Base-by-base conservation (phyloP, 2,797 vertebrate genomes). In the Gymnoscopelus microlampas region DNA sequence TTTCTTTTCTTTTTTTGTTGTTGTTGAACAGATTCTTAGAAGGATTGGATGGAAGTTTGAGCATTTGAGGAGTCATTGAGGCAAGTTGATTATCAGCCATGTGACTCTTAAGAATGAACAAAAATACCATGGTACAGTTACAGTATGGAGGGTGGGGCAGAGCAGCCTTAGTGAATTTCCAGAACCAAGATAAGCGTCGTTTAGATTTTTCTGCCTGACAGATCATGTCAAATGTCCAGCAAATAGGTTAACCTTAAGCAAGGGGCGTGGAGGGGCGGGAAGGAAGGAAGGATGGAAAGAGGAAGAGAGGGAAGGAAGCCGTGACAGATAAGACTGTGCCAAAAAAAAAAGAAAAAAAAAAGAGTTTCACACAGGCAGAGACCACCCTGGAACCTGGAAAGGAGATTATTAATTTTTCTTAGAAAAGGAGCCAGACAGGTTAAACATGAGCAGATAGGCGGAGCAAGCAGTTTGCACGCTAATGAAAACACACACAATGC, bases 271-370 rank as follows among this genome's bases (percentile, higher is more conserved):
- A 81, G 76, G 59, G 63, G 73, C 80, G 88, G 90, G 84, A 89
- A 92, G 91, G 89, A 94, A 92, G 93, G 91, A 94, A 93, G 91
- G 91, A 92, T 88, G 90, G 85, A 93, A 91, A 90, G 91, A 91
- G 89, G 88, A 90, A 90, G 81, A 79, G 66, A 69, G 72, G 90
- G 89, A 92, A 93, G 91, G 91, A 92, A 93, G 79, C 71, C 63
- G 9, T 77, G 77, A 69, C 56, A 87, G 91, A 91, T 93, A 90
- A 86, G 83, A 86, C 65, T 2, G 60, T 84, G 92, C 92, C 93
- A 86, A 90, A 81, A 77, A 71, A 19, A 81, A 77, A 71, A n/a
- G n/a, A n/a, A 62, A 15, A 50, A 50, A 53, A 84, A 78, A 87
- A 76, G 85, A 80, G 76, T 89, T 92, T 76, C 92, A 92, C 90